Evolutionary conservation across 2,113 vertebrate genomes (phyloP).

Genomic region (Fulmarus glacialis): DNA sequence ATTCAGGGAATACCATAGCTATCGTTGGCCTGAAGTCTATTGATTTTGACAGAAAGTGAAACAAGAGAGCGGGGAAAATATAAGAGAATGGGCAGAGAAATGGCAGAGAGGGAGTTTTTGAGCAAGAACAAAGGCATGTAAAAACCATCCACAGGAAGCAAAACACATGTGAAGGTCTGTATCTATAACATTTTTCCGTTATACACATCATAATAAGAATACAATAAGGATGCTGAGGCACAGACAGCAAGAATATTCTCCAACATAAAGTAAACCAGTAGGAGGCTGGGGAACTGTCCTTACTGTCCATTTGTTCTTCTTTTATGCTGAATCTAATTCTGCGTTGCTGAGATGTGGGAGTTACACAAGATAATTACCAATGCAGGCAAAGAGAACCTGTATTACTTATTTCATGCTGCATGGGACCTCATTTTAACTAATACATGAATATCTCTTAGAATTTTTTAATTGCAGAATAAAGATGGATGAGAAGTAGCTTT

Average conservation of each 20-base stretch:
- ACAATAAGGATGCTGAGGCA: neutral
- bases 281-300: neutral
- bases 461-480: neutral
- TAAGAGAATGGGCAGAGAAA: neutral
- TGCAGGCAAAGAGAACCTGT: neutral
- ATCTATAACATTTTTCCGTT: neutral
- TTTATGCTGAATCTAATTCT: neutral
- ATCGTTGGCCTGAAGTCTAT: neutral
- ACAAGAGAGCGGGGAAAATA: neutral
- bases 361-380: neutral
- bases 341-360: neutral
- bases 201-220: neutral
- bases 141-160: fast-evolving
- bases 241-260: neutral
- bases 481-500: neutral
- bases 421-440: neutral
- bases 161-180: fast-evolving
- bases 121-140: neutral
- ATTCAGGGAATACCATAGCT: neutral
- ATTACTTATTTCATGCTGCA: neutral
- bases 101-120: neutral
- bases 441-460: neutral
- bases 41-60: neutral
- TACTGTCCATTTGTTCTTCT: neutral
- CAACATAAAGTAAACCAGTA: neutral